Base-by-base conservation (phyloP, 2,888 invertebrate genomes). In the Heliconius erato region DNA sequence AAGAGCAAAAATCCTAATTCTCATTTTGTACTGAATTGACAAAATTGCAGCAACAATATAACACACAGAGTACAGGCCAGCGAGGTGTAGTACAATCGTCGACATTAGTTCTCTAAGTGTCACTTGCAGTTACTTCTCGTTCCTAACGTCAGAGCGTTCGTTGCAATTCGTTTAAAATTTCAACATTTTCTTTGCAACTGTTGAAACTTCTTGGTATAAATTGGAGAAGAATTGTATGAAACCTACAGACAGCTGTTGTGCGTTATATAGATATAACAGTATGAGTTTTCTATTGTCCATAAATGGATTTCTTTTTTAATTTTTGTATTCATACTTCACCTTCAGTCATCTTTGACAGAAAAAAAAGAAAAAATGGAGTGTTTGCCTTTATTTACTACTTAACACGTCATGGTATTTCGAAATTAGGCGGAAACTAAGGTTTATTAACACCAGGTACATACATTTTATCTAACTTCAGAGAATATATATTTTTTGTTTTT, bases 31-130 rank as follows among this genome's bases (percentile, higher is more conserved):
- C 74, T 74, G n/a, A 40, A 71, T 71, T 74, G 26, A 74, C 32
- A 59, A 59, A 74, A 59, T 74, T 35, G 40, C 49, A 40, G 44
- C 26, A 78, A 12, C 67, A 67, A 77, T 40, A 65, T 23, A 74
- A n/a, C 5, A 74, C 23, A 16, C 40, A 44, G 49, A n/a, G 49
- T n/a, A 54, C 19, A 19, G 49, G 49, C 16, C 2, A 59, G 67
- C 54, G 28, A 74, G 76, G 68, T 76, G 54, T 76, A 80, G 54
- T 69, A 74, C 82, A 81, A 68, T 80, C 26, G 82, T 71, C 76
- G 79, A 82, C 82, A 79, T 82, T 82, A 82, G 74, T 74, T 79
- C 79, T 76, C 82, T 71, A 76, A 79, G 76, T 79, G 82, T 82
- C 82, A 79, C 65, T 40, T 32, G 49, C 82, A 79, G 82, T 79